Conservation (phyloP, 2,888 invertebrate genomes). For the Geophilus truncorum region DNA sequence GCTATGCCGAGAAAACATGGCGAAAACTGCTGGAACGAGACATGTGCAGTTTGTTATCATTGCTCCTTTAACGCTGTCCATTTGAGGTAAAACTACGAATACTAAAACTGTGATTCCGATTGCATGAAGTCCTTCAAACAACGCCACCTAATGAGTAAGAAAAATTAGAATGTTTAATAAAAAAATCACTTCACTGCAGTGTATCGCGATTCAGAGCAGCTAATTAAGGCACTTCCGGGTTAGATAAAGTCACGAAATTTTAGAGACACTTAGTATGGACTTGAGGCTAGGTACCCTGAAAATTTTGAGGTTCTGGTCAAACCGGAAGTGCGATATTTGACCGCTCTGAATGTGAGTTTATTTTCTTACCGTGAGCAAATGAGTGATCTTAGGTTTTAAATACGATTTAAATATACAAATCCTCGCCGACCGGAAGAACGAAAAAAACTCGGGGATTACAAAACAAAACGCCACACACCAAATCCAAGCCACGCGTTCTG, state of each 20-base stretch:
- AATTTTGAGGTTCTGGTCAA: no score
- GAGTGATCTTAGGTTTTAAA: conserved; percentile 62
- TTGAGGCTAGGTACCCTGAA: no score
- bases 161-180: not conserved
- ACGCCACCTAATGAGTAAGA: conserved; percentile 55
- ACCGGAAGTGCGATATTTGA: no score
- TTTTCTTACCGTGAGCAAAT: conserved; percentile 59
- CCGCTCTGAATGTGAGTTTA: no score
- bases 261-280: no score
- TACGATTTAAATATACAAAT: conserved; percentile 89
- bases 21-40: conserved; percentile 74
- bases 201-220: no score
- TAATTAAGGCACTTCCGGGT: no score
- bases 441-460: conserved; percentile 80
- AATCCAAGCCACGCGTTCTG: conserved; percentile 85
- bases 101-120: conserved; percentile 80
- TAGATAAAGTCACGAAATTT: no score
- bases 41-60: conserved; percentile 95
- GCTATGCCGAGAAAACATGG: conserved; percentile 70
- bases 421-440: conserved; percentile 73
- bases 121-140: conserved; percentile 83
- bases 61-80: conserved; percentile 90
- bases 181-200: no score
- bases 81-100: conserved; percentile 80
- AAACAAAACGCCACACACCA: conserved; percentile 86